Evolutionary conservation across 2,797 vertebrate species (phyloP).

Genomic region (Etheostoma nigrum): DNA sequence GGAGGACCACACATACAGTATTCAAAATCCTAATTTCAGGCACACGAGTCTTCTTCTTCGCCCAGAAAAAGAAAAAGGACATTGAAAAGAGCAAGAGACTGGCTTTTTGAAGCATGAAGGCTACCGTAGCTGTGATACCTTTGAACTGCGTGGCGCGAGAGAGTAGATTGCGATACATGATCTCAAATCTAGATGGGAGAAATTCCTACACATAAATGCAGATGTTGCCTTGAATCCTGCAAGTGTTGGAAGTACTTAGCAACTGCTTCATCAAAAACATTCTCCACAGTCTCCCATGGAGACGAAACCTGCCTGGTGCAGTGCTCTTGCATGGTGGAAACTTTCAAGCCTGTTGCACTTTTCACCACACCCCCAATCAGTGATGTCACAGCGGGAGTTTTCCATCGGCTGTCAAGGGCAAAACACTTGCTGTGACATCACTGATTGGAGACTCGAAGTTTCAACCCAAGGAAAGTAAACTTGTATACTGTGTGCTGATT

Average conservation of each 20-base stretch:
- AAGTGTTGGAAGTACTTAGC: background rate
- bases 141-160: too few relatives aligned
- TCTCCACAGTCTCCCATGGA: conserved; percentile 24
- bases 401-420: conserved; percentile 57
- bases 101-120: too few relatives aligned
- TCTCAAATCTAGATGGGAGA: too few relatives aligned
- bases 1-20: too few relatives aligned
- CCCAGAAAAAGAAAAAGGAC: too few relatives aligned
- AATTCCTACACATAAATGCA: background rate
- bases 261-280: conserved; percentile 25
- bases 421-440: conserved; percentile 62
- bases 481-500: background rate
- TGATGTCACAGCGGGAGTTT: conserved; percentile 54
- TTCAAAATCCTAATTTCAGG: too few relatives aligned
- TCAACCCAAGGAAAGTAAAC: background rate
- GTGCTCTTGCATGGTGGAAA: conserved; percentile 29
- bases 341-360: conserved; percentile 41
- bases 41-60: too few relatives aligned
- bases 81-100: too few relatives aligned
- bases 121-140: too few relatives aligned
- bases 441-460: conserved; percentile 65
- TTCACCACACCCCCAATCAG: conserved; percentile 64
- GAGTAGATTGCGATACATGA: too few relatives aligned
- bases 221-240: conserved; percentile 2
- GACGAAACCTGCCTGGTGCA: conserved; percentile 10